Base-by-base conservation (phyloP, 2,797 vertebrate species). In the Cynodonichthys magdalenae region DNA sequence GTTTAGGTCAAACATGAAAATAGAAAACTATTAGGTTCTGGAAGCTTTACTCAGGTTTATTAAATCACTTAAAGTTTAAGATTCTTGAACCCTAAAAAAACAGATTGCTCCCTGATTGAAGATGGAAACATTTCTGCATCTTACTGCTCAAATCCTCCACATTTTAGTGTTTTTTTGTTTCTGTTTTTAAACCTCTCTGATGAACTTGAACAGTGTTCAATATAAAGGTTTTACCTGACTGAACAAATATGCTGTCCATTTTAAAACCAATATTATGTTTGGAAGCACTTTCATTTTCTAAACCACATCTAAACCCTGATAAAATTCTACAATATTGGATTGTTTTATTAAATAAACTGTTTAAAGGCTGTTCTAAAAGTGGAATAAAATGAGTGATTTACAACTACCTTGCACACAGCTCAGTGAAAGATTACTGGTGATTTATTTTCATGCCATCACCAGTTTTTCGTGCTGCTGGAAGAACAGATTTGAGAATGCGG, bases 381-480 rank as follows among this genome's bases (percentile, higher is more conserved):
- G 34, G 14, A n/a, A 63, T 24, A 7, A 50, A 27, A 59, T 42
- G 18, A 15, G 0, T 49, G 12, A 27, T 39, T 15, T 29, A 12
- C 63, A 53, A 55, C 19, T 46, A 5, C 28, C 9, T 36, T 19
- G 6, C 15, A 7, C 6, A 31, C 36, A 52, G 14, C 24, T 36
- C 31, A 60, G 63, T 53, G 41, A 50, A 12, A 69, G 19, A 46
- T 14, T 20, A 54, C 61, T 19, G n/a, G 46, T 1, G 10, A 24
- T 39, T 15, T 19, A 15, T 29, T 29, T 49, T 50, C 49, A 81
- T 71, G 66, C 60, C 17, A 14, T 50, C 47, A 29, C 41, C 48
- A 24, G 0, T 29, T 24, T 24, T 24, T 55, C 53, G 58, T 52
- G 53, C 59, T 44, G 53, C 56, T n/a, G 34, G 6, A 17, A 50